Evolutionary conservation across 2,888 invertebrate genomes (phyloP).

Genomic region (Panzeria rudis): DNA sequence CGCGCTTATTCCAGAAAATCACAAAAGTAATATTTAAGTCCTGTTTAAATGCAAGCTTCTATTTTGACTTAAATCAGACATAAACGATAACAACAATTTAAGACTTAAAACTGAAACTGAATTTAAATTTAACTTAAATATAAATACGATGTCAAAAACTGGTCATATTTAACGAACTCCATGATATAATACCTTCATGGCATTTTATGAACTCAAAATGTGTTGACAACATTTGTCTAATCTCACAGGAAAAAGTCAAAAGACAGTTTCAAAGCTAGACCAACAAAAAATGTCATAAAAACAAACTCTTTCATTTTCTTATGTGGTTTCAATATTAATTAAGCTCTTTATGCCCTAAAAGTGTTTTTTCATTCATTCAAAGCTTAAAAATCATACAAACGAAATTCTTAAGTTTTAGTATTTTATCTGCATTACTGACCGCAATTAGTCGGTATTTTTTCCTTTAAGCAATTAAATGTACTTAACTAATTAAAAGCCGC

Average conservation of each 20-base stretch:
- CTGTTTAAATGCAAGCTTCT: too few species aligned
- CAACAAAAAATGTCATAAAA: background rate
- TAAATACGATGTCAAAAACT: too few species aligned
- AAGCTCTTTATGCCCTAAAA: background rate
- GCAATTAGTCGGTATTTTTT: conserved; percentile 66
- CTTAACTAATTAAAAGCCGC: conserved; percentile 73
- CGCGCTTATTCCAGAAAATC: too few species aligned
- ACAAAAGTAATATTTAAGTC: too few species aligned
- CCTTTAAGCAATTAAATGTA: conserved; percentile 68
- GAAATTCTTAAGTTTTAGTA: conserved; percentile 51
- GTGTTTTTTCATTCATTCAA: background rate
- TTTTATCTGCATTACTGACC: conserved; percentile 71
- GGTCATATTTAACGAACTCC: too few species aligned
- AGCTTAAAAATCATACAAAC: conserved; percentile 3
- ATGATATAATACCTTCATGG: too few species aligned
- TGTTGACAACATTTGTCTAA: background rate
- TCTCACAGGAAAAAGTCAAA: background rate
- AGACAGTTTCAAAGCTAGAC: conserved; percentile 9
- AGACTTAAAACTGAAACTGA: too few species aligned
- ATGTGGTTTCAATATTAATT: conserved; percentile 23
- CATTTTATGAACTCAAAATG: too few species aligned
- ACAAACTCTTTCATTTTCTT: background rate
- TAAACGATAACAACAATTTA: too few species aligned
- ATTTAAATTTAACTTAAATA: too few species aligned
- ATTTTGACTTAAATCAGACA: too few species aligned